phyloP scores from a whole-genome alignment of 2,888 invertebrate genomes.

The Eristalinus sepulchralis region DNA sequence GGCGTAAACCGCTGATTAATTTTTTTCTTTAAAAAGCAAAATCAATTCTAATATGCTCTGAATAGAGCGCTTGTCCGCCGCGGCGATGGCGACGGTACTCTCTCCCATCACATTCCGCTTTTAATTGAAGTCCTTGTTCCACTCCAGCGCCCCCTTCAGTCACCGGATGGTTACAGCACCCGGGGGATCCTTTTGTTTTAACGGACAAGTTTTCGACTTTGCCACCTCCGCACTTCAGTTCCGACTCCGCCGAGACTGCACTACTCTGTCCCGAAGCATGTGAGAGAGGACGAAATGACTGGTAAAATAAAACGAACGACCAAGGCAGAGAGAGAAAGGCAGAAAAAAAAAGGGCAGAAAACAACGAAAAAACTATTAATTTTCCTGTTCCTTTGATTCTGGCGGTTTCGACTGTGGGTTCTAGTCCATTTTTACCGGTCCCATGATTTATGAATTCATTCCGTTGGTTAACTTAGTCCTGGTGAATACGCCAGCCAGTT shows the following conservation, averaged over 20 bases:
- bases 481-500: slow-evolving; percentile 48
- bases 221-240: not conserved
- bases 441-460: slow-evolving; percentile 72
- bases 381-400: slow-evolving; percentile 68
- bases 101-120: slow-evolving; percentile 57
- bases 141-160: slow-evolving; percentile 45
- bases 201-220: slow-evolving; percentile 52
- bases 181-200: slow-evolving; percentile 67
- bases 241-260: slow-evolving; percentile 8
- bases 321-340: not conserved
- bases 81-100: slow-evolving; percentile 7
- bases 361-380: slow-evolving; percentile 52
- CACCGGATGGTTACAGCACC: slow-evolving; percentile 19
- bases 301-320: not conserved
- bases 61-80: slow-evolving; percentile 7
- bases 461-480: slow-evolving; percentile 66
- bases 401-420: slow-evolving; percentile 59
- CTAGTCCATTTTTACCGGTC: slow-evolving; percentile 70
- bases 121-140: slow-evolving; percentile 66
- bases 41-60: slow-evolving; percentile 59
- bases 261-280: slow-evolving; percentile 28
- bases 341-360: slow-evolving; percentile 21
- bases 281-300: slow-evolving; percentile 32
- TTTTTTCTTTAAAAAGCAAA: slow-evolving; percentile 52
- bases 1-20: slow-evolving; percentile 70